These are phyloP conservation scores for Pteropus alecto DNA, from an alignment of 2,113 vertebrate species.

Conservation along the genomic window DNA sequence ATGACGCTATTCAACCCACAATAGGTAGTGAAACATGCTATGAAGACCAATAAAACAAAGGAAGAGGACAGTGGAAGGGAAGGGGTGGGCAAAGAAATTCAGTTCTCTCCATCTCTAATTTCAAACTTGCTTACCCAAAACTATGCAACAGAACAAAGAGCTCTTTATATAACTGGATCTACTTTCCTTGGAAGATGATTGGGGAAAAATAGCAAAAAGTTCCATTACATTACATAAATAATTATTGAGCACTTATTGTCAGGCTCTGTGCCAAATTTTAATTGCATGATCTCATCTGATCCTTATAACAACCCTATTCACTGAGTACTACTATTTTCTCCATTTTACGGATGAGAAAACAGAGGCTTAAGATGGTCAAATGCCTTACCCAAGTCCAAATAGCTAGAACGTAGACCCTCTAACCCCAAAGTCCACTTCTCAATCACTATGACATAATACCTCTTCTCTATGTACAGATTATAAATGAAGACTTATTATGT, in stretches of 20 bases:
- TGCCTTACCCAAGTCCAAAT: not conserved
- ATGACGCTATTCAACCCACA: not conserved
- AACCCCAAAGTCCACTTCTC: not conserved
- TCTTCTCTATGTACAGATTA: not conserved
- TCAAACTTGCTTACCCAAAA: not conserved
- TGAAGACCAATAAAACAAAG: conserved; percentile 11
- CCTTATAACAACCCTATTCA: not conserved
- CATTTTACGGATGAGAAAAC: conserved; percentile 3
- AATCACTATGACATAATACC: not conserved
- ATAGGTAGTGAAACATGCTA: not conserved
- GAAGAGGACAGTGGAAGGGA: not conserved
- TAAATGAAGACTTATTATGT: not conserved
- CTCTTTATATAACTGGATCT: not conserved
- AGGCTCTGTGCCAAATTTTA: not conserved
- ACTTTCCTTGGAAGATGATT: not conserved
- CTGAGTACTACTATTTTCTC: not conserved
- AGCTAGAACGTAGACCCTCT: not conserved
- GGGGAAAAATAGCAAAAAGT: not conserved
- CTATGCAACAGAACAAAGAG: not conserved
- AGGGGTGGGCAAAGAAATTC: not conserved
- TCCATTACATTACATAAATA: not conserved
- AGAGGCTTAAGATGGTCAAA: not conserved
- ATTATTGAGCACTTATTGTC: not conserved
- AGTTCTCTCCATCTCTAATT: not conserved
- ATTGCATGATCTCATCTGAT: not conserved